phyloP scores from a whole-genome alignment of 2,888 invertebrate genomes.

The Pterostichus niger region DNA sequence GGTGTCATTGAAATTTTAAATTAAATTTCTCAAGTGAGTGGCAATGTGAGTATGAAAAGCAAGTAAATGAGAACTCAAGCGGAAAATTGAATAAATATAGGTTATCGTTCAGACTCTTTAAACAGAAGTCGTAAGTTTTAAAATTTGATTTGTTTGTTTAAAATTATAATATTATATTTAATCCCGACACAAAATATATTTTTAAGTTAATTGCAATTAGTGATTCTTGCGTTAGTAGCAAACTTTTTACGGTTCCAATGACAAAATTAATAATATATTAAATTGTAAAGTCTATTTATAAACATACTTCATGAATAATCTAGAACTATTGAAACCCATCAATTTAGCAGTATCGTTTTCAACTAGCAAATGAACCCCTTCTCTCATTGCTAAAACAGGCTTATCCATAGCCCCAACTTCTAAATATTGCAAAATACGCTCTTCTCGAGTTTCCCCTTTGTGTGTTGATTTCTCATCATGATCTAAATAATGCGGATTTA shows the following conservation, averaged over 20 bases:
- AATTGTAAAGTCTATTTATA: constrained; percentile 6
- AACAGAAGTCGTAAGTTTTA: no score
- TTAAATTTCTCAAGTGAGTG: constrained; percentile 25
- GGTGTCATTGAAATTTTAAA: constrained; percentile 19
- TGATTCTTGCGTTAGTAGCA: no score
- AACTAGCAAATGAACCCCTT: constrained; percentile 84
- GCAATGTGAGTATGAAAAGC: constrained; percentile 7
- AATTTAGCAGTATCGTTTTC: constrained; percentile 80
- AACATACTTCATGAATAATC: constrained; percentile 83
- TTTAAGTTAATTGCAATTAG: no score
- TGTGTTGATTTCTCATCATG: constrained; percentile 81
- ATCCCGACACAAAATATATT: no score
- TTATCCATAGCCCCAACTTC: constrained; percentile 79
- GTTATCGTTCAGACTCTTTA: no score
- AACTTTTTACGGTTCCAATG: no score
- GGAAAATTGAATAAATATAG: constrained; percentile 16
- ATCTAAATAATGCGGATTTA: constrained; percentile 91
- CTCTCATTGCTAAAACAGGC: constrained; percentile 85
- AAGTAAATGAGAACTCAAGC: constrained; percentile 1
- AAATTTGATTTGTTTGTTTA: no score
- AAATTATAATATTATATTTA: no score
- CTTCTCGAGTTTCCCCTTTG: constrained; percentile 89
- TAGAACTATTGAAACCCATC: constrained; percentile 82
- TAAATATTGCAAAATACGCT: constrained; percentile 85
- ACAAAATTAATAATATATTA: no score